Base-by-base conservation (phyloP, 2,797 vertebrate genomes). In the Fratercula arctica region DNA sequence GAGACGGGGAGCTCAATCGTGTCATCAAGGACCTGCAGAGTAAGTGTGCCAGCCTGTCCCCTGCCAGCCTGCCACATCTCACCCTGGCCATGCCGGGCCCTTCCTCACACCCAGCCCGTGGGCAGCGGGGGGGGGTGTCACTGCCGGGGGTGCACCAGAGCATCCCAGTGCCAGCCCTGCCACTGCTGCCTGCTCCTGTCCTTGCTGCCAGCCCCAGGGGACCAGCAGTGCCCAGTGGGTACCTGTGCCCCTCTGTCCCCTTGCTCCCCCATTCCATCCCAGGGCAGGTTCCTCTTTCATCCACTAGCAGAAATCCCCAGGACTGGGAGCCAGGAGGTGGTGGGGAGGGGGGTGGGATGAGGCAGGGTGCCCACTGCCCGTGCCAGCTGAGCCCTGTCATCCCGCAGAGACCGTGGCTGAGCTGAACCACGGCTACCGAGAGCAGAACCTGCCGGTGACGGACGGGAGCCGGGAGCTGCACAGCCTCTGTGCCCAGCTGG, bases 401-500 rank as follows among this genome's bases (percentile, higher is more conserved):
- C 80, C 48, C 1, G 0, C 94, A 98, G 98, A 89, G 46, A 97
- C 97, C 0, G 61, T 98, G 67, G 83, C 78, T 0, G 73, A 97
- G 69, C 95, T 98, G 87, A 95, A 97, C 72, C 61, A 24, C 60
- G 51, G 90, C 61, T 97, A 98, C 7, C 61, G 41, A 41, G 73
- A 92, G 8, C 79, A 87, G 78, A 95, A 92, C 75, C 77, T 91
- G 41, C 96, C 96, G 0, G 97, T 98, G 90, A 98, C 97, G 0
- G 98, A 98, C 0, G 90, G 97, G 72, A 98, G 97, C 51, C 96
- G 79, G 17, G 98, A 98, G 89, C 94, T 98, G 46, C 97, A 98
- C 77, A 95, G 97, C 45, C 96, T 98, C 90, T 98, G 98, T 23
- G 97, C 97, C 63, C 98, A 97, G 89, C 94, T 98, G 59, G 98